These are phyloP conservation scores for Varanus komodoensis DNA, from an alignment of 2,113 vertebrate genomes.

Conservation along the genomic window DNA sequence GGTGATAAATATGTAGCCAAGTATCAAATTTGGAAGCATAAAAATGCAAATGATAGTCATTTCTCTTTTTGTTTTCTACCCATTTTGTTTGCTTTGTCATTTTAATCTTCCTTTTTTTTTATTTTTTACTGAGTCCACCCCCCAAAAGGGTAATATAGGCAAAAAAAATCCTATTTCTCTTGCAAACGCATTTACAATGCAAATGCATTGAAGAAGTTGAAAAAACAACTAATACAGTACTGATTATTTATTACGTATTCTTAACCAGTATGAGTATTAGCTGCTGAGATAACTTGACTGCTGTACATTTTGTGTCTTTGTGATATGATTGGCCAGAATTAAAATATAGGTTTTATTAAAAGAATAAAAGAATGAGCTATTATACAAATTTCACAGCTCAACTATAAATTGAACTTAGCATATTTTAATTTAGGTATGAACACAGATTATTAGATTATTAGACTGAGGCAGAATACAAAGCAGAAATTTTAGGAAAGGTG, in stretches of 20 bases:
- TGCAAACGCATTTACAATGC: conserved; percentile 50
- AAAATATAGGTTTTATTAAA: conserved; percentile 61
- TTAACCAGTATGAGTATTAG: conserved; percentile 30
- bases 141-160: conserved; percentile 19
- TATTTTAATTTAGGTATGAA: conserved; percentile 21
- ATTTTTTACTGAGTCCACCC: conserved; percentile 54
- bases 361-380: conserved; percentile 48
- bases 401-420: conserved; percentile 20
- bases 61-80: not conserved
- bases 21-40: not conserved
- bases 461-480: not conserved
- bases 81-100: conserved; percentile 54
- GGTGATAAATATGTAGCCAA: not conserved
- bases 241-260: conserved; percentile 58
- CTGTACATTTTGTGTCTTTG: conserved; percentile 62
- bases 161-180: conserved; percentile 58
- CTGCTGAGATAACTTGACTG: conserved; percentile 37
- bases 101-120: conserved; percentile 28
- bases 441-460: conserved; percentile 10
- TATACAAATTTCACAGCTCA: not conserved
- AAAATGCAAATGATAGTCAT: conserved; percentile 3
- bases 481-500: not conserved
- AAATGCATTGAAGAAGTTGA: conserved; percentile 47
- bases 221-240: conserved; percentile 50
- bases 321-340: conserved; percentile 60